Base-by-base conservation (phyloP, 2,797 vertebrate genomes). In the Lutjanus campechanus region DNA sequence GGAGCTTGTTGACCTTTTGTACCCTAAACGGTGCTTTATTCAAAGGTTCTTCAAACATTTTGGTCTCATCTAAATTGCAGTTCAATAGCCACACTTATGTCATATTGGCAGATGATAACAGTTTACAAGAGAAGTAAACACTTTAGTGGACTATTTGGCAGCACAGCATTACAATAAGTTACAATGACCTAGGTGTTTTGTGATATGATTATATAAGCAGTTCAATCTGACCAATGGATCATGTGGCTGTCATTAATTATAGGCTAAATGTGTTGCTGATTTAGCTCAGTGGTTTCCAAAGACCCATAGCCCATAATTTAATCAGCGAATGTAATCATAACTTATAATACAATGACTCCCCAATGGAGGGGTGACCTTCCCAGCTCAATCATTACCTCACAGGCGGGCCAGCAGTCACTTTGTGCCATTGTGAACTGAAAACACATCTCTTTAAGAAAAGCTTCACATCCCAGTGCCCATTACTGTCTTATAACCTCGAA, bases 311-410 rank as follows among this genome's bases (percentile, higher is more conserved):
- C 55, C 61, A 79, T 88, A 72, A 87, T 89, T 85, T 78, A 89
- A 90, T 89, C 87, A 82, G 64, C 55, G n/a, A 70, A 81, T 74
- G 61, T 78, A 88, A 86, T 85, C 66, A 82, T 79, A 82, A 66
- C 67, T 82, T 84, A 78, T 60, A 79, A 70, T 80, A 88, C 84
- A 81, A 82, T 79, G 81, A 78, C 73, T 89, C 82, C 83, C 81
- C 56, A 61, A n/a, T 47, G 77, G 68, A 78, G 59, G 51, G 71
- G 47, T 76, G 79, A 88, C 88, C 88, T 88, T 88, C 73, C 61
- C 43, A 36, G 73, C 66, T 85, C 40, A 41, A 15, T 61, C 76
- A 44, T 58, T 73, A 68, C 72, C 59, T 75, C 81, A 59, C 72
- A 81, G 63, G 54, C 84, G 56, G 56, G 51, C 25, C 25, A 15